Evolutionary conservation across 2,888 invertebrate species (phyloP), one percentile per base, ranked within the genome.

Genomic region (Nudaria mundana): DNA sequence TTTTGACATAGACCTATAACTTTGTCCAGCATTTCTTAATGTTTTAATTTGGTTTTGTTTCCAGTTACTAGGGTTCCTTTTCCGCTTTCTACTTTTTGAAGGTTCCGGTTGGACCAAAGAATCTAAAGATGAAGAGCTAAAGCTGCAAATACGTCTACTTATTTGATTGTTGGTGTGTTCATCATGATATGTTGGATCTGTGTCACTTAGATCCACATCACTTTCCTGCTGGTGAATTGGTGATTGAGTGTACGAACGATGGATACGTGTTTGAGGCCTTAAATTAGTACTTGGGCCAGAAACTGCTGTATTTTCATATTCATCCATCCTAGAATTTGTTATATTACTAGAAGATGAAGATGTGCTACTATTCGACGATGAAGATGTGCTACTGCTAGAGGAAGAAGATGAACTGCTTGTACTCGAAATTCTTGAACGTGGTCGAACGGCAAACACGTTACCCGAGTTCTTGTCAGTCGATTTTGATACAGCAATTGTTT

Each of bases 31-130:
- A 36, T 49, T 45, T 45, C 45, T 45, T 22, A 49, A 28, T 29
- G 20, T 35, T 49, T 46, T 47, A 39, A 36, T 36, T 39, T 31
- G 38, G 32, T 34, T 49, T 25, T 49, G 45, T 45, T 46, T 49
- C 49, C 45, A 51, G 36, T 16, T 48, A 36, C 37, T 35, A 36
- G 33, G 37, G 39, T 44, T 37, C 25, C 50, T 30, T 29, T 31
- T 41, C 39, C 46, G 46, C 34, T 50, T 50, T 33, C 44, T 46
- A 41, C 46, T 46, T 26, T 40, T 46, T n/a, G n/a, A n/a, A n/a
- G n/a, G n/a, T n/a, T n/a, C n/a, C n/a, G n/a, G 48, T 40, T 36
- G 48, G 48, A 30, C n/a, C n/a, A 16, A 29, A 29, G 29, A 29
- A 25, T 12, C 38, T 31, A 40, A 44, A 30, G 38, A 34, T 15